These are phyloP conservation scores for Orthosia cruda DNA, from an alignment of 2,888 invertebrate species.

Conservation along the genomic window DNA sequence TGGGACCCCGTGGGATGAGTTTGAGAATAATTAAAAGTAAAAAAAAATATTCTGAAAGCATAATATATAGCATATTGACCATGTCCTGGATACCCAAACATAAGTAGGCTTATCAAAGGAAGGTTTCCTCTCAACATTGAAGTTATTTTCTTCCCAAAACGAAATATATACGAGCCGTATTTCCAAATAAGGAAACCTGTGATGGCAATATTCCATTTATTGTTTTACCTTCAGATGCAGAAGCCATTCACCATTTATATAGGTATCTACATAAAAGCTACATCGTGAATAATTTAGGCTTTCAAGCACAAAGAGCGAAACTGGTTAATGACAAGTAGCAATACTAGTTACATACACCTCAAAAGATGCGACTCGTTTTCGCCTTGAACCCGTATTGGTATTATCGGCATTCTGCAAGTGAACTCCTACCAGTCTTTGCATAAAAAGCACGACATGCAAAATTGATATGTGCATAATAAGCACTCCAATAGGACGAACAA, in stretches of 20 bases:
- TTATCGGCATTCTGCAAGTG: constrained; percentile 65
- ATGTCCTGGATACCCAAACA: background rate
- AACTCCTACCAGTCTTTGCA: constrained; percentile 37
- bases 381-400: constrained; percentile 72
- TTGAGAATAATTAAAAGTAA: background rate
- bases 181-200: constrained; percentile 1
- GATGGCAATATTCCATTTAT: constrained; percentile 21
- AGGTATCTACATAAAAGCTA: constrained; percentile 20
- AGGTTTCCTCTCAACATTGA: background rate
- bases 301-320: constrained; percentile 34
- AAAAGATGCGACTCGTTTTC: constrained; percentile 46
- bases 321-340: constrained; percentile 37
- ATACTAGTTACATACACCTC: constrained; percentile 14
- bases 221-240: constrained; percentile 31
- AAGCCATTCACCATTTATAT: constrained; percentile 30
- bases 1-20: too few relatives aligned
- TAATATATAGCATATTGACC: background rate
- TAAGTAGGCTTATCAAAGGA: constrained; percentile 7
- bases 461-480: constrained; percentile 56
- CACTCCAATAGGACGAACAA: constrained; percentile 47
- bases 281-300: constrained; percentile 42
- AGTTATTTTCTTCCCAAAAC: background rate
- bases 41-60: background rate
- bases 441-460: constrained; percentile 51
- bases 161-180: background rate